Evolutionary conservation across 1,140 invertebrate species (phyloP).

Genomic region (Papilio polytes): DNA sequence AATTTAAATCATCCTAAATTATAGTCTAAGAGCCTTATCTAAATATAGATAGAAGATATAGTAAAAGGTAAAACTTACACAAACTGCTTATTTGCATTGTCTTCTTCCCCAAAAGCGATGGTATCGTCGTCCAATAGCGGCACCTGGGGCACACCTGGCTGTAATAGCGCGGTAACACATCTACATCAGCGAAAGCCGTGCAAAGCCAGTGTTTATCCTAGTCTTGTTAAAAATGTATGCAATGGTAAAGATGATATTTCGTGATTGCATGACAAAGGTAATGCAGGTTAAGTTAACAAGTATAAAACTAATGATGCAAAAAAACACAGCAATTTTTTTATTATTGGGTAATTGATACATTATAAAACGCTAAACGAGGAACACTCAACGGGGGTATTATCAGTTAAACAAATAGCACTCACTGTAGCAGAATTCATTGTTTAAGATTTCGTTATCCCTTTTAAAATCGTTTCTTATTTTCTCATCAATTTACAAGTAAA

Average conservation of each 20-base stretch:
- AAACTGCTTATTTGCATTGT: constrained; percentile 84
- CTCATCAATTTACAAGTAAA: constrained; percentile 29
- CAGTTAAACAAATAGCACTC: constrained; percentile 48
- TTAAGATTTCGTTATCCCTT: neutral
- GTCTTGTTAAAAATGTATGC: neutral
- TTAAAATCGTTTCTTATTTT: neutral
- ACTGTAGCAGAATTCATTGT: constrained; percentile 74
- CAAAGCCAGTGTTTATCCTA: constrained; percentile 59
- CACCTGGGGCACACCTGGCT: constrained; percentile 86
- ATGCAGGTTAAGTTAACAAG: constrained; percentile 32
- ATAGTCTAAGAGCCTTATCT: no score
- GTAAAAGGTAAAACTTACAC: constrained; percentile 59
- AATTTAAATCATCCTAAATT: no score
- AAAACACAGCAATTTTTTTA: constrained; percentile 49
- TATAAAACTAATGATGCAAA: constrained; percentile 47
- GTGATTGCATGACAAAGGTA: neutral
- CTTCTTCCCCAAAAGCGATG: constrained; percentile 93
- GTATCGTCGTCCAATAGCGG: constrained; percentile 93
- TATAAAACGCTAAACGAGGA: neutral
- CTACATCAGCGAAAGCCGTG: constrained; percentile 78
- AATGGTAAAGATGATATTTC: neutral
- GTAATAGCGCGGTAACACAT: constrained; percentile 68
- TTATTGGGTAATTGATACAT: constrained; percentile 28
- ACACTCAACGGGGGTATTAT: neutral
- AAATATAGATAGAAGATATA: no score